Conservation (phyloP, 2,888 invertebrate species). For the Lithophane semibrunnea region DNA sequence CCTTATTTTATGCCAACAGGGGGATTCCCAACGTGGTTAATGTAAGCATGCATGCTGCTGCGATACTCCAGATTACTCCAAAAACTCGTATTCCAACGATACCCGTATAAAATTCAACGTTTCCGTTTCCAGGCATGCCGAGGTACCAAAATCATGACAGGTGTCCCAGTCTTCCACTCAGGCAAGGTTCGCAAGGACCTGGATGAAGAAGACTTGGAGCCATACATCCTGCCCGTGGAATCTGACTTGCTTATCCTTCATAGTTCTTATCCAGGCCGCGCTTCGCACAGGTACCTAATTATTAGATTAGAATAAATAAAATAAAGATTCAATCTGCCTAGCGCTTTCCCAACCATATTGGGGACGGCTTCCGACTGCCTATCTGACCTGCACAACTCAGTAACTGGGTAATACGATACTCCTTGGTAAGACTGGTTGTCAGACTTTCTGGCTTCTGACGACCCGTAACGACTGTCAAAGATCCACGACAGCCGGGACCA, state of each 20-base stretch:
- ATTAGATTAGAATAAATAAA: no score
- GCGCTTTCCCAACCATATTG: no score
- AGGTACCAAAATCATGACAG: slow-evolving; percentile 74
- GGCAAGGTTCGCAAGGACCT: slow-evolving; percentile 74
- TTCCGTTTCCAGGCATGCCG: slow-evolving; percentile 83
- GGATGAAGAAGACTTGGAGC: slow-evolving; percentile 75
- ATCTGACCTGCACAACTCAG: no score
- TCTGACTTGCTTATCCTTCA: slow-evolving; percentile 83
- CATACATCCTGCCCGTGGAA: slow-evolving; percentile 82
- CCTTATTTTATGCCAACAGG: no score
- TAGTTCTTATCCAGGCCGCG: slow-evolving; percentile 82
- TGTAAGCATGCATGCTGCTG: not conserved
- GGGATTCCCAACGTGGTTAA: not conserved
- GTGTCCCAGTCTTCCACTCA: slow-evolving; percentile 66
- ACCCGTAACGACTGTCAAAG: no score
- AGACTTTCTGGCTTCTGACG: no score
- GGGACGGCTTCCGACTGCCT: no score
- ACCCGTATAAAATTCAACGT: not conserved
- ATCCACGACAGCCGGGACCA: no score
- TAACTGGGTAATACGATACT: no score
- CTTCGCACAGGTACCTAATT: slow-evolving; percentile 76
- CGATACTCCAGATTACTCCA: not conserved
- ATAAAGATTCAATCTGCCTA: no score
- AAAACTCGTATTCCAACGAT: not conserved
- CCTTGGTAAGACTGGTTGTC: no score